Conservation (phyloP, 2,888 invertebrate genomes). For the Eudasyphora cyanicolor region DNA sequence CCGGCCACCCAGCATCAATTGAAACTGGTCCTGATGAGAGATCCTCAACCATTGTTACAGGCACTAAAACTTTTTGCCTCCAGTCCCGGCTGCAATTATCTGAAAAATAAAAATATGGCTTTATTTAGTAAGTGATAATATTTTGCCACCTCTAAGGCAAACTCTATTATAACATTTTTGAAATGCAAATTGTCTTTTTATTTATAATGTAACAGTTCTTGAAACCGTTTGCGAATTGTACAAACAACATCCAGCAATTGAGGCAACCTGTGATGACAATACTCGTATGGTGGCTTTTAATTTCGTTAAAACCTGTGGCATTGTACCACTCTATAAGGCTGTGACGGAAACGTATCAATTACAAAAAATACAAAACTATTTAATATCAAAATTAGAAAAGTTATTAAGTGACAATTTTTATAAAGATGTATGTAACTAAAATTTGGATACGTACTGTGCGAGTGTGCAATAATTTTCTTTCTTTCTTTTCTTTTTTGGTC, state of each 20-base stretch:
- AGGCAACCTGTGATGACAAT: conserved; percentile 80
- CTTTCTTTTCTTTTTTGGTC: conserved; percentile 18
- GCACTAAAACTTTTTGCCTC: conserved; percentile 78
- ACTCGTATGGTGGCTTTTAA: conserved; percentile 88
- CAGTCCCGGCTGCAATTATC: conserved; percentile 77
- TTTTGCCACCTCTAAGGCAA: not conserved
- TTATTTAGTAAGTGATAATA: conserved; percentile 69
- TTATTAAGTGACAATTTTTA: conserved; percentile 83
- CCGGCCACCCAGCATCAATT: conserved; percentile 73
- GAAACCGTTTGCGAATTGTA: conserved; percentile 83
- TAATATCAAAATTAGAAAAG: conserved; percentile 83
- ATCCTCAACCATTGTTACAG: conserved; percentile 74
- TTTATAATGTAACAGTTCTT: conserved; percentile 81
- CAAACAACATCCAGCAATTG: conserved; percentile 77
- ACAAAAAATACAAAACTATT: conserved; percentile 82
- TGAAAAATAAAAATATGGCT: conserved; percentile 78
- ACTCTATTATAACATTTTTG: not conserved
- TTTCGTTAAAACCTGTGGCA: conserved; percentile 85
- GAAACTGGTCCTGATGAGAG: conserved; percentile 68
- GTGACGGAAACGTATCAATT: conserved; percentile 85
- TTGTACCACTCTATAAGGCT: conserved; percentile 83
- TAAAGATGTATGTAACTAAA: conserved; percentile 82
- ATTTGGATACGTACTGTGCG: not conserved
- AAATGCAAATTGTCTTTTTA: conserved; percentile 35
- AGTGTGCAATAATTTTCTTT: conserved; percentile 5